Conservation (phyloP, 2,113 vertebrate species). For the Nesospiza acunhae region DNA sequence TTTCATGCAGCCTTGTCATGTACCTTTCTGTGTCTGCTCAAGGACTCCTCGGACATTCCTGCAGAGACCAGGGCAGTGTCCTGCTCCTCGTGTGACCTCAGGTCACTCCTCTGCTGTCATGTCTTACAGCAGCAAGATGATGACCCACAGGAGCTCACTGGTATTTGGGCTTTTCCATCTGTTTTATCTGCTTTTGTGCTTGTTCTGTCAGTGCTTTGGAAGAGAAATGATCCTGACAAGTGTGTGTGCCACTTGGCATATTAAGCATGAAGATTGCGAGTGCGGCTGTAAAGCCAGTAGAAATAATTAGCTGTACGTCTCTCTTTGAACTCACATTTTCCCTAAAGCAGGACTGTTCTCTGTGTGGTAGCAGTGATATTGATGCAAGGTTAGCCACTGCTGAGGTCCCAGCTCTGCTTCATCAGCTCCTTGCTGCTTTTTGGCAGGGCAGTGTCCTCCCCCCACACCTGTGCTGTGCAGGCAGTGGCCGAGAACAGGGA, state of each 20-base stretch:
- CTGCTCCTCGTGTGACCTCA: fast-evolving
- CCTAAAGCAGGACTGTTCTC: background rate
- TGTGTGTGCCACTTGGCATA: background rate
- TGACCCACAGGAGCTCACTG: background rate
- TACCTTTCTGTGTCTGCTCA: background rate
- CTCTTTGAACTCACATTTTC: background rate
- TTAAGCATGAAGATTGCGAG: background rate
- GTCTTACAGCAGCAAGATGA: background rate
- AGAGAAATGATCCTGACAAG: background rate
- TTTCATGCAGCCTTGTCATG: background rate
- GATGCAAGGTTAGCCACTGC: background rate
- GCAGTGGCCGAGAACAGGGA: background rate
- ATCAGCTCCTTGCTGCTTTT: background rate
- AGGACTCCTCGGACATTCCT: background rate
- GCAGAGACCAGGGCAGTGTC: background rate
- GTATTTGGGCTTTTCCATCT: background rate
- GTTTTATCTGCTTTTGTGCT: background rate
- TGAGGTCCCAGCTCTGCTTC: background rate
- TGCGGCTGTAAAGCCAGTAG: background rate
- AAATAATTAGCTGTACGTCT: background rate
- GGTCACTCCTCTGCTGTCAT: background rate
- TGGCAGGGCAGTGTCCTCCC: background rate
- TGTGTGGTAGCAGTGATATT: background rate
- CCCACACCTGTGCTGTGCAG: background rate
- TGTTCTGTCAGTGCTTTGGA: background rate